phyloP scores from a whole-genome alignment of 92 coral and sea anemone species.

The Siderastrea siderea region DNA sequence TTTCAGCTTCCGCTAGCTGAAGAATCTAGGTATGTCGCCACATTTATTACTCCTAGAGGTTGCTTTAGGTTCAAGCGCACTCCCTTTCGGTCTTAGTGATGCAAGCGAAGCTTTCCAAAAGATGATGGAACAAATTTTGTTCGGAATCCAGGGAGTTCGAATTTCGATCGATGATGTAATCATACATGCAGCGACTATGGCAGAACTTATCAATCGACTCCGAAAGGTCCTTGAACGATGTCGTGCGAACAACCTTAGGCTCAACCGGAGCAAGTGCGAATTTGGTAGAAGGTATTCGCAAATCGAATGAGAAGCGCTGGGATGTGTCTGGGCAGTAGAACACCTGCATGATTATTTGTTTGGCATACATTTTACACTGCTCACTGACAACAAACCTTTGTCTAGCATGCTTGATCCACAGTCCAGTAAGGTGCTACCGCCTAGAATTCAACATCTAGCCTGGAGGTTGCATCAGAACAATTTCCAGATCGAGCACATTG shows the following conservation, averaged over 20 bases:
- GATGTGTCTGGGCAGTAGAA: background rate
- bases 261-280: slow-evolving; percentile 36
- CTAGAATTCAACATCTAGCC: slow-evolving; percentile 42
- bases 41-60: slow-evolving; percentile 1
- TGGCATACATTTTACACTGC: slow-evolving; percentile 39
- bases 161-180: slow-evolving; percentile 64
- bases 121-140: background rate
- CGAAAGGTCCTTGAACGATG: slow-evolving; percentile 45
- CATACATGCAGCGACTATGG: slow-evolving; percentile 40
- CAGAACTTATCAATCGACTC: slow-evolving; percentile 33
- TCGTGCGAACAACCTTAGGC: slow-evolving; percentile 27
- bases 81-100: too few relatives aligned
- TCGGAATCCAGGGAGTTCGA: slow-evolving; percentile 16
- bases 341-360: slow-evolving; percentile 21
- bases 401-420: slow-evolving; percentile 20
- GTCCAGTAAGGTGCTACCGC: slow-evolving; percentile 42
- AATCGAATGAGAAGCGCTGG: slow-evolving; percentile 49
- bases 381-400: slow-evolving; percentile 39
- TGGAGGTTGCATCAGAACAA: slow-evolving; percentile 11
- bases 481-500: slow-evolving; percentile 3
- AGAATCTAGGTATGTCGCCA: too few relatives aligned
- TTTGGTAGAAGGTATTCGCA: slow-evolving; percentile 49
- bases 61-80: too few relatives aligned
- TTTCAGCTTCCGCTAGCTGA: too few relatives aligned
- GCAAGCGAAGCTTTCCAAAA: too few relatives aligned